Evolutionary conservation across 2,888 invertebrate species (phyloP).

Genomic region (Tetropium fuscum): DNA sequence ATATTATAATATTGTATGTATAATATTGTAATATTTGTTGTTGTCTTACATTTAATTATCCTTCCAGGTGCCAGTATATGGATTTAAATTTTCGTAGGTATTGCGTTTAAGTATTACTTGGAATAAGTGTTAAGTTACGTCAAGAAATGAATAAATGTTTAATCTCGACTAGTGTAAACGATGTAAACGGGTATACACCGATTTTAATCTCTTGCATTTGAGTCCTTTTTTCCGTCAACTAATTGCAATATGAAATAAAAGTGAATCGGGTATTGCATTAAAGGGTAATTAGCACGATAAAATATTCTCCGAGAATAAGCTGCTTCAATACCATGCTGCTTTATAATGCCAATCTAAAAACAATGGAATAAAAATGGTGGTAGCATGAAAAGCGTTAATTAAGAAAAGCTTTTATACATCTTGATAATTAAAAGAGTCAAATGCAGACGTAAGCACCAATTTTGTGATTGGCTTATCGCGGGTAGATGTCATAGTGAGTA

Average conservation of each 20-base stretch:
- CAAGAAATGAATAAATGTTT: too few relatives aligned
- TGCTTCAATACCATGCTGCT: conserved; percentile 29
- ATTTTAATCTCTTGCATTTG: conserved; percentile 1
- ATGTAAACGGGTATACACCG: too few relatives aligned
- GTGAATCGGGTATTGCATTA: conserved; percentile 38
- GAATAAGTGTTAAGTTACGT: too few relatives aligned
- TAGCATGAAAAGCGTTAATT: conserved; percentile 37
- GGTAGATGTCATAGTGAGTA: conserved; percentile 37
- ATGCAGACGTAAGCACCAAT: conserved; percentile 45
- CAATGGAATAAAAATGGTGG: conserved; percentile 33
- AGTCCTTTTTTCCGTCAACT: conserved; percentile 6
- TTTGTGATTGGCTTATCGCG: conserved; percentile 48
- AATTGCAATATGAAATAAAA: conserved; percentile 31
- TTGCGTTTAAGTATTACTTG: too few relatives aligned
- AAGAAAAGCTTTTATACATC: conserved; percentile 48
- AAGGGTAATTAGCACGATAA: conserved; percentile 39
- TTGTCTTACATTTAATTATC: too few relatives aligned
- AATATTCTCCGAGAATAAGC: conserved; percentile 32
- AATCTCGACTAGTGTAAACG: too few relatives aligned
- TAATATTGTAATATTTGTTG: too few relatives aligned
- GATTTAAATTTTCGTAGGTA: too few relatives aligned
- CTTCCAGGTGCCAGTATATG: too few relatives aligned
- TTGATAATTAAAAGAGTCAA: conserved; percentile 53
- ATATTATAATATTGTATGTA: too few relatives aligned
- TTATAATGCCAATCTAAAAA: conserved; percentile 36